Evolutionary conservation across 2,888 invertebrate species (phyloP).

Genomic region (Fragum whitleyi): DNA sequence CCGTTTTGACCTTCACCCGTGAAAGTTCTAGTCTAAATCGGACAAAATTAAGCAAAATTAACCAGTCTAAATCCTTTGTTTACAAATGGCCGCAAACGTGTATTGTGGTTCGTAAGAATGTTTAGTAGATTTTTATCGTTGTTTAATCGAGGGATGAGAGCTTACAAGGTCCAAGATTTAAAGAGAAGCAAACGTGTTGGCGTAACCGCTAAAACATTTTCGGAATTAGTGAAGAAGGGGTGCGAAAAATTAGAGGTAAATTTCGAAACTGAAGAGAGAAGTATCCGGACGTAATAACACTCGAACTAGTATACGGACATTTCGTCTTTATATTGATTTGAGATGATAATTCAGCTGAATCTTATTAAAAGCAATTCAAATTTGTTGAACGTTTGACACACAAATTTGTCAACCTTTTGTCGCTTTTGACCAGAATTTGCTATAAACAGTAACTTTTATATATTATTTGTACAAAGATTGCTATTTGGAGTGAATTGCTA

Average conservation of each 20-base stretch:
- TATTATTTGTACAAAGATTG: too few relatives aligned
- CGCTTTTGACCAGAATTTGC: too few relatives aligned
- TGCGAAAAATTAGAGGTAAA: constrained; percentile 76
- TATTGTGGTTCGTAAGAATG: constrained; percentile 50
- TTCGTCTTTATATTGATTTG: too few relatives aligned
- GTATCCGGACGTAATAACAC: neutral
- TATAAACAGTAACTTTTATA: too few relatives aligned
- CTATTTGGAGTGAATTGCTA: too few relatives aligned
- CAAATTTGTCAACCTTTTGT: too few relatives aligned
- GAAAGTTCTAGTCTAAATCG: neutral
- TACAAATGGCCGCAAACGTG: constrained; percentile 15
- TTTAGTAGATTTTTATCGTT: constrained; percentile 73
- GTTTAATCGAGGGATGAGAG: constrained; percentile 77
- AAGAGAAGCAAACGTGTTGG: constrained; percentile 72
- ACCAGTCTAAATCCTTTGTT: constrained; percentile 3
- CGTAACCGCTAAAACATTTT: constrained; percentile 73
- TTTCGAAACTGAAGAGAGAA: neutral
- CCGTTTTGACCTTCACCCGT: too few relatives aligned
- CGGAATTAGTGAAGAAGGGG: constrained; percentile 77
- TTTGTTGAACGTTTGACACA: too few relatives aligned
- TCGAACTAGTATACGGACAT: neutral
- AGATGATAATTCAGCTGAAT: too few relatives aligned
- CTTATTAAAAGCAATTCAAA: too few relatives aligned
- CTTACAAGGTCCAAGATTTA: constrained; percentile 78
- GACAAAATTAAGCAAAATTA: too few relatives aligned